These are phyloP conservation scores for Lamellibrachia columna DNA, from an alignment of 2,888 invertebrate genomes.

Conservation along the genomic window DNA sequence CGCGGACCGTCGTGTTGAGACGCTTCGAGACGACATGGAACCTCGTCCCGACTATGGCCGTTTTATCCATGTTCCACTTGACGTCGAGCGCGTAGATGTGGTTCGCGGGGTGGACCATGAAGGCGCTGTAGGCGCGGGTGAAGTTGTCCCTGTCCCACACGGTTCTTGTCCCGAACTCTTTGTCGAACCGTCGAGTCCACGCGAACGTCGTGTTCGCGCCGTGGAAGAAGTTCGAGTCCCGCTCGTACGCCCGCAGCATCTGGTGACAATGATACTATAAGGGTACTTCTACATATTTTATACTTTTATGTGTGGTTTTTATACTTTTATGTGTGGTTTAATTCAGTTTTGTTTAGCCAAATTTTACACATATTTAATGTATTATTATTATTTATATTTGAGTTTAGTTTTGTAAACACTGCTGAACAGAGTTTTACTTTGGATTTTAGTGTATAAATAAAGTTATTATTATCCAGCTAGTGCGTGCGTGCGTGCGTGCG, in stretches of 20 bases:
- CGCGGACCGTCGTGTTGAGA: neutral
- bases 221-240: neutral
- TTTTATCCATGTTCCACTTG: constrained; percentile 24
- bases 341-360: too few relatives aligned
- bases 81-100: constrained; percentile 24
- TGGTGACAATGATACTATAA: neutral
- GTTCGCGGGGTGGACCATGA: constrained; percentile 13
- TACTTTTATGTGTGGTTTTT: too few relatives aligned
- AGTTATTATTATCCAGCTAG: too few relatives aligned
- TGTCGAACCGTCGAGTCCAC: neutral
- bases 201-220: neutral
- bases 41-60: constrained; percentile 26
- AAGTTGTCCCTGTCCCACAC: neutral
- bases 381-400: too few relatives aligned
- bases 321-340: too few relatives aligned
- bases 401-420: too few relatives aligned
- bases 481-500: too few relatives aligned
- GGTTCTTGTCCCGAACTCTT: neutral
- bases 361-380: too few relatives aligned
- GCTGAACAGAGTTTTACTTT: too few relatives aligned
- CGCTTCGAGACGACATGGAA: constrained; percentile 26
- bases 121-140: neutral
- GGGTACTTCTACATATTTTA: neutral
- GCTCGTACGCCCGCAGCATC: neutral
- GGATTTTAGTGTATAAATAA: too few relatives aligned